Evolutionary conservation across 2,888 invertebrate genomes (phyloP).

Genomic region (Lasioglossum pauxillum): DNA sequence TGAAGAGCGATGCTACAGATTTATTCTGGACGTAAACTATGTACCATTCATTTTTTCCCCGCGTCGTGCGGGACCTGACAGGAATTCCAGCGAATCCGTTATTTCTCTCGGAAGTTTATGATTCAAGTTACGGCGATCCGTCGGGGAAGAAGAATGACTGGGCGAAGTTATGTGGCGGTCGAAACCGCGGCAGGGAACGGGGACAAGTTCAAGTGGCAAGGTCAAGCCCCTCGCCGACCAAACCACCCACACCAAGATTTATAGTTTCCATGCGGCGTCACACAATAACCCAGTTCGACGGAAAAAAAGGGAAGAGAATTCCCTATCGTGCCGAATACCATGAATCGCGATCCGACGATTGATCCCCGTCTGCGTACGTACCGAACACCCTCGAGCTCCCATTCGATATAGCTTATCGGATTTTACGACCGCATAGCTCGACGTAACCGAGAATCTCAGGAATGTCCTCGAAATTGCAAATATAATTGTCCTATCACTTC

Average conservation of each 20-base stretch:
- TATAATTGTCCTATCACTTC: not conserved
- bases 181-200: conserved; percentile 39
- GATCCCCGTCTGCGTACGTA: conserved; percentile 38
- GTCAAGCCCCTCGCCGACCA: conserved; percentile 58
- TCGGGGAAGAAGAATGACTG: conserved; percentile 59
- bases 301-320: not conserved
- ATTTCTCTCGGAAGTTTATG: conserved; percentile 64
- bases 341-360: conserved; percentile 47
- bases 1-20: not conserved
- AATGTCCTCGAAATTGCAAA: not conserved
- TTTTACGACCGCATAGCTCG: conserved; percentile 27
- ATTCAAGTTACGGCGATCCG: conserved; percentile 59
- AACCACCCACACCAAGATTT: conserved; percentile 55
- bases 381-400: conserved; percentile 14
- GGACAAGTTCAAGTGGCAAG: conserved; percentile 69
- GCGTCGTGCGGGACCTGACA: conserved; percentile 21
- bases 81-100: conserved; percentile 53
- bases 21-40: not conserved
- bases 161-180: conserved; percentile 58
- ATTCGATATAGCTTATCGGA: conserved; percentile 34
- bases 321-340: conserved; percentile 31
- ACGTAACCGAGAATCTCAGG: not conserved
- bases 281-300: conserved; percentile 71
- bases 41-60: not conserved
- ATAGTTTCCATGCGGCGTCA: conserved; percentile 57